These are phyloP conservation scores for Clarias fuscus DNA, from an alignment of 2,797 vertebrate genomes.

Conservation along the genomic window DNA sequence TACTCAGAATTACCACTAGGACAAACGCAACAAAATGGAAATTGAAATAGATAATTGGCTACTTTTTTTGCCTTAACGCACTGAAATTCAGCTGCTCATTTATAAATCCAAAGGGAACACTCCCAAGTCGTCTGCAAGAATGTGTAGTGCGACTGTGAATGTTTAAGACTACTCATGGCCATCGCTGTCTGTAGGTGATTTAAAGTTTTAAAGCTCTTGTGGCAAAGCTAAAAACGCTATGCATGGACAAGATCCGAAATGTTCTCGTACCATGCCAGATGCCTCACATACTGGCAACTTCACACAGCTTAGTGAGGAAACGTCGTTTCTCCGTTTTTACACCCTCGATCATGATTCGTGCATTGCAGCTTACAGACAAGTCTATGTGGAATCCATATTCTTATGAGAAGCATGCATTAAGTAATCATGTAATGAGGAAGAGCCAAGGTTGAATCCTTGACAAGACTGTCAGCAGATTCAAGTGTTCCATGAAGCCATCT, in stretches of 20 bases:
- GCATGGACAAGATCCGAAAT: background rate
- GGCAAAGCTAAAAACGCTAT: slow-evolving; percentile 26
- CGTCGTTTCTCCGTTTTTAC: background rate
- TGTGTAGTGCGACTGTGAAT: slow-evolving; percentile 38
- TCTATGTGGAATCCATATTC: background rate
- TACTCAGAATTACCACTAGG: background rate
- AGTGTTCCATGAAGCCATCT: slow-evolving; percentile 22
- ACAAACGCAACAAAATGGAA: background rate
- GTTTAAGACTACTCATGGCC: slow-evolving; percentile 40
- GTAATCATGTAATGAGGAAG: background rate
- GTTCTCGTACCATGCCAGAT: slow-evolving; percentile 22
- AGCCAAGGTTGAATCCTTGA: background rate
- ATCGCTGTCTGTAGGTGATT: slow-evolving; percentile 28
- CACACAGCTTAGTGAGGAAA: slow-evolving; percentile 26
- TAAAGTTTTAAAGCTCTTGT: slow-evolving; percentile 35
- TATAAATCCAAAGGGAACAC: slow-evolving; percentile 21
- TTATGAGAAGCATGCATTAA: background rate
- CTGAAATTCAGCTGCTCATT: slow-evolving; percentile 5
- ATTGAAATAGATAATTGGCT: no score
- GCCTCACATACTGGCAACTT: slow-evolving; percentile 32
- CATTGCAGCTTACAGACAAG: background rate
- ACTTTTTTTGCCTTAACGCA: background rate
- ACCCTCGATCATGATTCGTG: background rate
- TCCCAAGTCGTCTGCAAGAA: slow-evolving; percentile 38
- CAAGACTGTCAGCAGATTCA: slow-evolving; percentile 25